A percentile compares a stretch with the other conserved stretches of the same genome.
These are phyloP conservation scores for Patiria miniata DNA, from an alignment of 35 echinoderm and acorn worm genomes.

Conservation along the genomic window DNA sequence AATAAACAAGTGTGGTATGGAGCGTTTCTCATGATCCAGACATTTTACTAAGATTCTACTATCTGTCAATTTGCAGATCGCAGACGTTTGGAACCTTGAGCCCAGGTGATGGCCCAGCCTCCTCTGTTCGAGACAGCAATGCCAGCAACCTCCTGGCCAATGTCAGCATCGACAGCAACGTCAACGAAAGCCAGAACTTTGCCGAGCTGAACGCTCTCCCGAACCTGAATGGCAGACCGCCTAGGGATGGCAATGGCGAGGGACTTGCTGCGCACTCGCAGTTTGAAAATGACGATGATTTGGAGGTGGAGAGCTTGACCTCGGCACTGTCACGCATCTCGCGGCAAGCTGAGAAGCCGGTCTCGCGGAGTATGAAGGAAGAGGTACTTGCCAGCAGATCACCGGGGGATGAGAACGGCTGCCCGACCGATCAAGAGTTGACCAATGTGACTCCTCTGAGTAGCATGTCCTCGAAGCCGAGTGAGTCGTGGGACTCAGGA, in stretches of 20 bases:
- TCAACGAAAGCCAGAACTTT: constrained; percentile 55
- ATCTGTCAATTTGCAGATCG: background rate
- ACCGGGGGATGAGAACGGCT: background rate
- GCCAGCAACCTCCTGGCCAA: constrained; percentile 80
- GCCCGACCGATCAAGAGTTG: background rate
- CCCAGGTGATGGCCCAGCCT: too few relatives aligned
- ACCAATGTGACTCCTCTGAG: constrained; percentile 6
- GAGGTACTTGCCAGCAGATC: background rate
- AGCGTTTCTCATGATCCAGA: too few relatives aligned
- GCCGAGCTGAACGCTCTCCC: constrained; percentile 43
- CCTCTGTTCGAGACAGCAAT: constrained; percentile 44
- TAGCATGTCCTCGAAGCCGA: background rate
- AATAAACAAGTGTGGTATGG: too few relatives aligned
- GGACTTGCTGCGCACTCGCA: background rate
- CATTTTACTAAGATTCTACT: too few relatives aligned
- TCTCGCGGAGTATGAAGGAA: background rate
- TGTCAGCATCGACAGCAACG: constrained; percentile 90
- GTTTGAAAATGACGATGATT: constrained; percentile 46
- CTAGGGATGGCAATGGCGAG: background rate
- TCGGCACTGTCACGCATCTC: constrained; percentile 58
- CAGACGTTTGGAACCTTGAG: background rate
- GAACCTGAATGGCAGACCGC: constrained; percentile 37
- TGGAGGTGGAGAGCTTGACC: constrained; percentile 69
- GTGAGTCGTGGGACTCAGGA: background rate
- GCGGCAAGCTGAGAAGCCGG: constrained; percentile 10